Percentiles rank a stretch among this genome's conserved stretches.
These are phyloP conservation scores for Trachelus tabidus DNA, from an alignment of 2,888 invertebrate species.

Conservation along the genomic window DNA sequence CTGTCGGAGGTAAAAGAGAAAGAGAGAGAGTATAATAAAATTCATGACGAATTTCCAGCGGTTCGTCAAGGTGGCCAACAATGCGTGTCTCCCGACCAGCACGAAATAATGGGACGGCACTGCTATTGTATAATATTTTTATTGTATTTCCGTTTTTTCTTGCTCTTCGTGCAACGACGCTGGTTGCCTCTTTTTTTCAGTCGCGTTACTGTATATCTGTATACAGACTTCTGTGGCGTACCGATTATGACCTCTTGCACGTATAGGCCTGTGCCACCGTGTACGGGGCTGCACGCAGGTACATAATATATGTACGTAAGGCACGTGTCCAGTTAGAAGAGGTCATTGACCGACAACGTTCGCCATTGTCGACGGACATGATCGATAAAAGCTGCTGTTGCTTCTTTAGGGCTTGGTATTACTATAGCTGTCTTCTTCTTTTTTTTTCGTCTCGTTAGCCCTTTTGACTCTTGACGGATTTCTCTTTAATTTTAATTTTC, in stretches of 20 bases:
- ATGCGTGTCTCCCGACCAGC: background rate
- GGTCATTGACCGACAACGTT: slow-evolving; percentile 6
- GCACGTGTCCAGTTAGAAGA: background rate
- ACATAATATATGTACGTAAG: background rate
- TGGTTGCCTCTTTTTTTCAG: background rate
- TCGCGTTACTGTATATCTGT: background rate
- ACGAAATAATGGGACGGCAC: background rate
- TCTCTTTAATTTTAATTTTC: background rate
- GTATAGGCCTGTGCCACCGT: background rate
- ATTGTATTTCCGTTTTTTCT: background rate
- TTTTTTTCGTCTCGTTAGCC: background rate
- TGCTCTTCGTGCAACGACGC: background rate
- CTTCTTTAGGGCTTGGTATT: background rate
- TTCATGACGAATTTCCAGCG: background rate
- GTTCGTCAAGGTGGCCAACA: background rate
- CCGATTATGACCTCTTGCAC: background rate
- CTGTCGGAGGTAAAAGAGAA: too few species aligned
- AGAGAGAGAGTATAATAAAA: background rate
- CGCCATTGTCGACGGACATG: background rate
- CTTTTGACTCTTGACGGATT: background rate
- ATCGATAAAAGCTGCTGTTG: slow-evolving; percentile 1
- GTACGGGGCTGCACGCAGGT: background rate
- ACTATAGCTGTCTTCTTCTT: background rate
- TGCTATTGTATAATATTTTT: background rate
- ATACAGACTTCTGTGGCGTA: background rate